Evolutionary conservation across 2,113 vertebrate genomes (phyloP).

Genomic region (Rhinichthys klamathensis): DNA sequence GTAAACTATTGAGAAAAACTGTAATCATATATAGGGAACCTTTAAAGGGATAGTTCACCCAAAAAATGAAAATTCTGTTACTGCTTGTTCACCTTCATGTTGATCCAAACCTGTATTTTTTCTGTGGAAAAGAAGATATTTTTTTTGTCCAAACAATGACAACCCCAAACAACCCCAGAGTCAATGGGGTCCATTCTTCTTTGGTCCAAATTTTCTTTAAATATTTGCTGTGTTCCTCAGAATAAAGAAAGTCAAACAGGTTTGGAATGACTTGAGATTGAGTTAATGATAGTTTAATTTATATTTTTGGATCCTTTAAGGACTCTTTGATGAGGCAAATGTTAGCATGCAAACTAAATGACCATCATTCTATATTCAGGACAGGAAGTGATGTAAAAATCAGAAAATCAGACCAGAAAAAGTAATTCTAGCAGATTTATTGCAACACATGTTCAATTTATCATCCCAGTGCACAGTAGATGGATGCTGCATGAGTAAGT

Average conservation of each 20-base stretch:
- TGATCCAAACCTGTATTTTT: neutral
- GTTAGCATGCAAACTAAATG: neutral
- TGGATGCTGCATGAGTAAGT: neutral
- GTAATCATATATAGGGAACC: neutral
- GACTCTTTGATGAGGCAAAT: neutral
- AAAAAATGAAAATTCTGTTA: neutral
- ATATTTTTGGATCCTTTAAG: too few relatives aligned
- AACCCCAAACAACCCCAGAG: too few relatives aligned
- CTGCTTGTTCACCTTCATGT: neutral
- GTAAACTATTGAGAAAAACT: too few relatives aligned
- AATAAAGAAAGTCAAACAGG: too few relatives aligned
- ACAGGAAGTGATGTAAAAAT: neutral
- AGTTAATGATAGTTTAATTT: too few relatives aligned
- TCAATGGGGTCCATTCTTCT: neutral
- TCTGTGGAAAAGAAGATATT: neutral
- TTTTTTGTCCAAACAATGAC: neutral
- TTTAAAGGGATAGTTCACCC: neutral
- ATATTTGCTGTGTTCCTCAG: too few relatives aligned
- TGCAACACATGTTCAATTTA: conserved; percentile 25
- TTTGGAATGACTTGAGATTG: too few relatives aligned
- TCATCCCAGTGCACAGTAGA: neutral
- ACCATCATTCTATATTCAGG: neutral
- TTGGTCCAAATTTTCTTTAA: neutral
- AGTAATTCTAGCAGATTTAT: neutral
- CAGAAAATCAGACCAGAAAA: neutral